Base-by-base conservation (phyloP, 2,113 vertebrate genomes). In the Fregetta grallaria region DNA sequence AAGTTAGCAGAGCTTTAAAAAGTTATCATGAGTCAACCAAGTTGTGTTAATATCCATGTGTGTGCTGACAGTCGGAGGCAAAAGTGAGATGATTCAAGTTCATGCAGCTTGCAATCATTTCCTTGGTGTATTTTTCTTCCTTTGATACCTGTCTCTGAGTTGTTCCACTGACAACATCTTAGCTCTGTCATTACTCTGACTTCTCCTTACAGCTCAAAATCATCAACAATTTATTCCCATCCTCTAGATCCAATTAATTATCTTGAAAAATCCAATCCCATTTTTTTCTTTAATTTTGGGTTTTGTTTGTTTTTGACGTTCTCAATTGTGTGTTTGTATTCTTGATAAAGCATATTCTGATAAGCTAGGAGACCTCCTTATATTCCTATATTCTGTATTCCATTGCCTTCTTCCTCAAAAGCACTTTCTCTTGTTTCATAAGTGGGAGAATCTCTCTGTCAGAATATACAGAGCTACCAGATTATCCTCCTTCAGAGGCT, bases 401-500 rank as follows among this genome's bases (percentile, higher is more conserved):
- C 45, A 25, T 66, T 88, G 70, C n/a, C 52, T 49, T 92, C 62
- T 94, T 95, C 75, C 72, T 96, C 71, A 92, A 91, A 96, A 92
- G 61, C 74, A 63, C 63, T 81, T 94, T 90, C 52, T 92, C 53
- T 78, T 74, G 20, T 86, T 92, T 81, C n/a, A 5, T 74, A 91
- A 90, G 68, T 65, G 34, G 71, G 83, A 96, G 92, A 87, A 63
- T 86, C 77, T 81, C 44, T 86, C 56, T 83, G 75, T 93, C 75
- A 88, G 92, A 95, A 92, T 91, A 77, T 74, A 66, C 75, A 85
- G 80, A 92, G 49, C 79, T 75, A 93, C 61, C 88, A 91, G 79
- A 94, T 97, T 94, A 97, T 94, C 94, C 86, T 97, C 86, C 94
- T 96, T 92, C 96, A 94, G 91, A 96, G 92, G 82, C 85, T 94